phyloP scores from a whole-genome alignment of 2,113 vertebrate species.

The Lethenteron camtschaticum region DNA sequence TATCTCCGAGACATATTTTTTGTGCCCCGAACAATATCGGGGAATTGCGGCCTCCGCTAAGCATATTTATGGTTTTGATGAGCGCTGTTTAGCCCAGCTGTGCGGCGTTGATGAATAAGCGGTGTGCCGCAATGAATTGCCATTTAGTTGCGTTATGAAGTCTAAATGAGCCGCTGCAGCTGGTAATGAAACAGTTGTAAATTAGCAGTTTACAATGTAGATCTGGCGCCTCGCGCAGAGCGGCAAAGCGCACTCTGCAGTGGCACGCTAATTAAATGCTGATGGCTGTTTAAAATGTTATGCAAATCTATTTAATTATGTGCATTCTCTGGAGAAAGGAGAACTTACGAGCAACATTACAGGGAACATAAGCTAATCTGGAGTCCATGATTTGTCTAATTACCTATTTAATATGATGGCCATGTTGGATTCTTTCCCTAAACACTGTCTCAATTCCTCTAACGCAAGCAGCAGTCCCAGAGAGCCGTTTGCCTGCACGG shows the following conservation, averaged over 20 bases:
- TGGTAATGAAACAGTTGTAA: slow-evolving; percentile 5
- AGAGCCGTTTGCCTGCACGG: no score
- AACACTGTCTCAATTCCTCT: no score
- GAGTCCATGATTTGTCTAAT: slow-evolving; percentile 3
- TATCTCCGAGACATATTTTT: no score
- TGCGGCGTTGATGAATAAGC: no score
- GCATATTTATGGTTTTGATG: no score
- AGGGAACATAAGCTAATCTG: background rate
- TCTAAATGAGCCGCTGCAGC: slow-evolving; percentile 1
- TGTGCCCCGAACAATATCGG: no score
- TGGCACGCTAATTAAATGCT: slow-evolving; percentile 3
- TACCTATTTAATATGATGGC: slow-evolving; percentile 6
- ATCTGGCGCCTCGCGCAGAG: background rate
- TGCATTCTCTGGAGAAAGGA: background rate
- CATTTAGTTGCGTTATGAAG: slow-evolving; percentile 2
- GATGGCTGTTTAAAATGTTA: slow-evolving; percentile 6
- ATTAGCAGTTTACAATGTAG: slow-evolving; percentile 3
- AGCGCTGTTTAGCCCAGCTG: no score
- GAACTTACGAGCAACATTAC: background rate
- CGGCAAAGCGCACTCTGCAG: background rate
- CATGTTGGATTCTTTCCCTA: no score
- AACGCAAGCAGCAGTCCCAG: no score
- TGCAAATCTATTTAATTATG: slow-evolving; percentile 6
- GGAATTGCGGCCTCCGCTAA: no score
- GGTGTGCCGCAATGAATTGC: no score